Evolutionary conservation across 2,888 invertebrate species (phyloP).

Genomic region (Apamea epomidion): DNA sequence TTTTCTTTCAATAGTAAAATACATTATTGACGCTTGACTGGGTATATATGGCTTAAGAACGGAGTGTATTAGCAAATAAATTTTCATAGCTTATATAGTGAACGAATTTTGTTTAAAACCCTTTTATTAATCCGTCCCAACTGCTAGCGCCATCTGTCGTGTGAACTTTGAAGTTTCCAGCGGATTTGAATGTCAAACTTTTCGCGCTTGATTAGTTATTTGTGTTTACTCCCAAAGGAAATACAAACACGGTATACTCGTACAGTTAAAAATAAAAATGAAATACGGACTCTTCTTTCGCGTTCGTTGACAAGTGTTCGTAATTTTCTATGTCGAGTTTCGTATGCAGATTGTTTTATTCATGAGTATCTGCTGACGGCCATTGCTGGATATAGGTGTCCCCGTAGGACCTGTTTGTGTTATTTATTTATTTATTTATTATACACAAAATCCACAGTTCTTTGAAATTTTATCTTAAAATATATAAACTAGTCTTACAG

Average conservation of each 20-base stretch:
- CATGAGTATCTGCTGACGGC: background rate
- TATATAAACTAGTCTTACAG: too few species aligned
- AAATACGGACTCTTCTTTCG: slow-evolving; percentile 37
- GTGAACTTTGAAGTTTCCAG: slow-evolving; percentile 21
- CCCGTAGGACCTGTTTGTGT: background rate
- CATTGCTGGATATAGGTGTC: background rate
- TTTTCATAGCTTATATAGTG: background rate
- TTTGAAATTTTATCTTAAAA: too few species aligned
- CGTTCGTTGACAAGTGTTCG: slow-evolving; percentile 24
- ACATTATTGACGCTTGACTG: slow-evolving; percentile 46
- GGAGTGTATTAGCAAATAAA: slow-evolving; percentile 36
- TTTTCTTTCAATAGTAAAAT: slow-evolving; percentile 53
- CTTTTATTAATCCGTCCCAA: background rate
- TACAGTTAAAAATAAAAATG: slow-evolving; percentile 57
- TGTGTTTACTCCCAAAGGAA: slow-evolving; percentile 57
- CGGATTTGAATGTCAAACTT: slow-evolving; percentile 38
- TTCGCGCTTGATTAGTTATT: slow-evolving; percentile 62
- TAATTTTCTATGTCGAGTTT: slow-evolving; percentile 30
- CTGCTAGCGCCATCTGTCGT: slow-evolving; percentile 48
- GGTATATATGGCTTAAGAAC: slow-evolving; percentile 27
- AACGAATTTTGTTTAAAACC: background rate
- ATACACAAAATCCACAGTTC: too few species aligned
- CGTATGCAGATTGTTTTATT: slow-evolving; percentile 22
- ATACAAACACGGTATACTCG: slow-evolving; percentile 44
- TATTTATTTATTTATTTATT: too few species aligned